A percentile compares a stretch with the other conserved stretches of the same genome.
Evolutionary conservation across 2,888 invertebrate species (phyloP).

Genomic region (Megastigmus dorsalis): DNA sequence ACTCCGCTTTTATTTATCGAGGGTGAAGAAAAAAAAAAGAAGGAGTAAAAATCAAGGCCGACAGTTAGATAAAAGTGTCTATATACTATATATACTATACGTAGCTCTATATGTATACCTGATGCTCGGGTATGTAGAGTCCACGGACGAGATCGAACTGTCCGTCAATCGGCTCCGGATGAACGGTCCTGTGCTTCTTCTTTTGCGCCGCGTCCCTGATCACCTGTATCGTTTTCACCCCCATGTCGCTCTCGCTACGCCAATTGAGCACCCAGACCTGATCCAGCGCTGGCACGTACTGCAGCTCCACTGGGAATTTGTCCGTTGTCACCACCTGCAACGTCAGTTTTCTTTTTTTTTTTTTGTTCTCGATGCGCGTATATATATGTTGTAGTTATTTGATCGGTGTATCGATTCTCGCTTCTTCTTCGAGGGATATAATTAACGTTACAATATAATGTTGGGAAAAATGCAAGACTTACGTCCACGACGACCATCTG

Average conservation of each 20-base stretch:
- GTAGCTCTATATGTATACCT: conserved; percentile 72
- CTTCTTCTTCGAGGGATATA: too few species aligned
- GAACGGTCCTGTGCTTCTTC: conserved; percentile 83
- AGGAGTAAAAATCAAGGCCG: too few species aligned
- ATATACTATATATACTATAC: too few species aligned
- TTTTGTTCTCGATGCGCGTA: too few species aligned
- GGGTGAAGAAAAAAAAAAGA: too few species aligned
- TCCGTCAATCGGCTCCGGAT: conserved; percentile 84
- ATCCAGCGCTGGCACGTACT: conserved; percentile 83
- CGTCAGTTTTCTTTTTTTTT: not conserved
- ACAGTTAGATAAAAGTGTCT: too few species aligned
- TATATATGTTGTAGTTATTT: too few species aligned
- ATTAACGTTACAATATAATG: not conserved
- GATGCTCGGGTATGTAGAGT: conserved; percentile 79
- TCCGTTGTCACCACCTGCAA: conserved; percentile 82
- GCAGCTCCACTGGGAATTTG: conserved; percentile 82
- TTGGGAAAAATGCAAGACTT: conserved; percentile 61
- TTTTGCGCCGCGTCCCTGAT: conserved; percentile 84
- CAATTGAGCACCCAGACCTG: conserved; percentile 86
- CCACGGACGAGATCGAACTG: conserved; percentile 84
- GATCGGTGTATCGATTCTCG: too few species aligned
- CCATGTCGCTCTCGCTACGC: conserved; percentile 78
- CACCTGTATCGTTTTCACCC: conserved; percentile 82
- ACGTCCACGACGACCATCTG: conserved; percentile 84
- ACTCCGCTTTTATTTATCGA: not conserved